These are phyloP conservation scores for Cygnus olor DNA, from an alignment of 2,797 vertebrate genomes.

Conservation along the genomic window DNA sequence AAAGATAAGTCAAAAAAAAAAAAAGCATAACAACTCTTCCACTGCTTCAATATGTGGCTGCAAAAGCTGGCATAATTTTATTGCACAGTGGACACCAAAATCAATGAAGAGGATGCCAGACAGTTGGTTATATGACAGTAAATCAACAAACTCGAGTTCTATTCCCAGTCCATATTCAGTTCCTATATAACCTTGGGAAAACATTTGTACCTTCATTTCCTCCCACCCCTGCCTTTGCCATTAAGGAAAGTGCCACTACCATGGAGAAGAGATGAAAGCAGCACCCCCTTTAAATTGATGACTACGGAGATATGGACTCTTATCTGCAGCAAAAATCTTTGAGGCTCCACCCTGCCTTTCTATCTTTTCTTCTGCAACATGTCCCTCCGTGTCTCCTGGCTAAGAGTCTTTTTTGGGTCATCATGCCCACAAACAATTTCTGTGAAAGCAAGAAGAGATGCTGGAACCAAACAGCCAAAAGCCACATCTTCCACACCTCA, in stretches of 20 bases:
- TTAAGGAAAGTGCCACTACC: not conserved
- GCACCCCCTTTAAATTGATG: not conserved
- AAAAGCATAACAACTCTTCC: not conserved
- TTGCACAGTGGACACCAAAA: not conserved
- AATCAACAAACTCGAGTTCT: slow-evolving; percentile 15
- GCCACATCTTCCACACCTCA: not conserved
- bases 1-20: not conserved
- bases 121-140: not conserved
- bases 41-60: not conserved
- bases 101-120: not conserved
- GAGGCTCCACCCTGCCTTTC: not conserved
- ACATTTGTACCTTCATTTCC: not conserved
- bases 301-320: not conserved
- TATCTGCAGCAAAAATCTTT: not conserved
- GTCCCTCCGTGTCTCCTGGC: not conserved
- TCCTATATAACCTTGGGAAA: not conserved
- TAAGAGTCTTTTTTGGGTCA: not conserved
- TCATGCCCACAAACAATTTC: not conserved
- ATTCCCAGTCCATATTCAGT: not conserved
- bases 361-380: not conserved
- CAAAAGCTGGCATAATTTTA: not conserved
- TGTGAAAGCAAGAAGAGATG: not conserved
- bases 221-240: not conserved
- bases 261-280: not conserved
- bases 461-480: not conserved